Evolutionary conservation across 2,797 vertebrate genomes (phyloP), one percentile per base, ranked within the genome.

Genomic region (Spheniscus humboldti): DNA sequence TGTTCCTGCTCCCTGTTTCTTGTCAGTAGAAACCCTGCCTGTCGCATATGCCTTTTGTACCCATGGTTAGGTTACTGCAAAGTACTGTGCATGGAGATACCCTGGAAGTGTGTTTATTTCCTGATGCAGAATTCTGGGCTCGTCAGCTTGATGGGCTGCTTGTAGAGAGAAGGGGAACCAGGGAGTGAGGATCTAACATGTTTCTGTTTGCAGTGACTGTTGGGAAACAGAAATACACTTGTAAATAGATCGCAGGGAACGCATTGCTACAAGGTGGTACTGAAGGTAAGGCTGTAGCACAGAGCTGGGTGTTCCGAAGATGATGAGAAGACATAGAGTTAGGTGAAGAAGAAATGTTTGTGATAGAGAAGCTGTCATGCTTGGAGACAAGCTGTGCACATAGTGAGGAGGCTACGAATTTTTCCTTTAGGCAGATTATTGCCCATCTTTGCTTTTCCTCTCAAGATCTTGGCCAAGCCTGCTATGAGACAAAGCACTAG

Each of bases 401-500:
- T 6, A 11, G 22, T 6, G 25, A 80, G 57, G 64, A 48, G 92
- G 13, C 10, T 25, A 18, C 15, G 53, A 35, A 10, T 12, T 84
- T 74, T 86, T 33, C 82, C 72, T 68, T 78, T 48, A 57, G 64
- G 92, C 64, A 62, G n/a, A 17, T 75, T 47, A 7, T 60, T 95
- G 85, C 66, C 75, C 53, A 19, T 88, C 91, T 83, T 67, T 90
- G 68, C 56, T 92, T 91, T 82, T 80, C n/a, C 6, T 85, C 78
- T 74, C 52, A 27, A 66, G 56, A 57, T 24, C 50, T 53, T 75
- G 79, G 73, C 83, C 64, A 62, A 72, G 69, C 72, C 76, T 93
- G 48, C 73, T 27, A 6, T 0, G 10, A 92, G 75, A 43, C 62
- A 92, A 67, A 86, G 41, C 33, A 13, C 9, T 14, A 47, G 82